These are phyloP conservation scores for Bradypodion ventrale DNA, from an alignment of 2,797 vertebrate genomes.

Conservation along the genomic window DNA sequence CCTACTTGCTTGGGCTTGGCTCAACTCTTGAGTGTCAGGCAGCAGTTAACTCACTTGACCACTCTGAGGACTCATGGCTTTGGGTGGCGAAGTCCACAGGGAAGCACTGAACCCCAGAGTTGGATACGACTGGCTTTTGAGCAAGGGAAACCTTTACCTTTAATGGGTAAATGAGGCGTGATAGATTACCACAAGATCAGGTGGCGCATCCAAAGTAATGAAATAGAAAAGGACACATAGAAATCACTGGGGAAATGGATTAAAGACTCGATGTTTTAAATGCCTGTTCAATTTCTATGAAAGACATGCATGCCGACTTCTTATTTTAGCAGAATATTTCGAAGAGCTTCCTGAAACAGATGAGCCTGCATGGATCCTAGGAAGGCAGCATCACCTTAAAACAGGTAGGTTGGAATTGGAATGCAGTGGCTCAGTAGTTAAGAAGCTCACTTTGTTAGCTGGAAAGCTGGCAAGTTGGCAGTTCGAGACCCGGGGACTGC, in stretches of 20 bases:
- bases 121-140: too few relatives aligned
- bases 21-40: too few relatives aligned
- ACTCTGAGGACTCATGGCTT: too few relatives aligned
- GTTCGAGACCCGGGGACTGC: too few relatives aligned
- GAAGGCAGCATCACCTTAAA: conserved; percentile 82
- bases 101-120: too few relatives aligned
- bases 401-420: conserved; percentile 73
- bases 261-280: conserved; percentile 31
- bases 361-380: conserved; percentile 85
- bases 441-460: too few relatives aligned
- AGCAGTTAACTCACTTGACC: too few relatives aligned
- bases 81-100: too few relatives aligned
- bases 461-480: too few relatives aligned
- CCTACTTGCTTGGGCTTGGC: neutral
- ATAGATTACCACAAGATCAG: neutral
- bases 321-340: conserved; percentile 81
- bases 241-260: neutral
- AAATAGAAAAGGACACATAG: neutral
- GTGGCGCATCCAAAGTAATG: neutral
- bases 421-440: too few relatives aligned
- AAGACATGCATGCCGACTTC: conserved; percentile 85
- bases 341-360: conserved; percentile 88
- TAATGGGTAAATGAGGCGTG: neutral
- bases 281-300: conserved; percentile 77
- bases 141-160: too few relatives aligned